Base-by-base conservation (phyloP, 37 sponge, comb jelly and placozoan genomes). In the Agelas oroides region DNA sequence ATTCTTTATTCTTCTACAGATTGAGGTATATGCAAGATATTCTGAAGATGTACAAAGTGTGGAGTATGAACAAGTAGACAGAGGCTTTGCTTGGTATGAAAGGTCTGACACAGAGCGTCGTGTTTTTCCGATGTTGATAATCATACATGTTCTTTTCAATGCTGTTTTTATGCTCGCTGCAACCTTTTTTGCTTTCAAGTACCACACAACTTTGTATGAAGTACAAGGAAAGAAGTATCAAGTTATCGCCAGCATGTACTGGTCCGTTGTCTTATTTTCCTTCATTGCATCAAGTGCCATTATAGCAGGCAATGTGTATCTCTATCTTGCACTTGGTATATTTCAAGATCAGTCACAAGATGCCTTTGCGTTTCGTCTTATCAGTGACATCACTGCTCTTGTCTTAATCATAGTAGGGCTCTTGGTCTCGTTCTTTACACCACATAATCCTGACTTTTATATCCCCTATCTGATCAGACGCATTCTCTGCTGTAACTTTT, bases 221-320 rank as follows among this genome's bases (percentile, higher is more conserved):
- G n/a, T n/a, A n/a, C n/a, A n/a, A n/a, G n/a, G n/a, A n/a, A n/a
- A n/a, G n/a, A n/a, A n/a, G n/a, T n/a, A 12, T 30, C 65, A 64
- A 19, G 8, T 64, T 12, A 30, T 64, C 8, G 65, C 65, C 65
- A 64, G 65, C 68, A 67, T 67, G 34, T 67, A 67, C 68, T 67
- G 68, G 68, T 12, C 68, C 33, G 11, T 5, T 19, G 31, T 67
- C 19, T 32, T 67, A 16, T 3, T 67, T 1, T 12, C 33, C 68
- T 31, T 67, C 11, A 1, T 67, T 67, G 68, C 33, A 67, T 16
- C 31, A 3, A 11, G 5, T 5, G 68, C 11, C 34, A 12, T 67
- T 1, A 67, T 67, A 33, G 34, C 11, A 3, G 68, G 68, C 34
- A 67, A 67, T 31, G 68, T 18, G 11, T 12, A 5, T 2, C 33